Evolutionary conservation across 2,888 invertebrate species (phyloP).

Genomic region (Eupelmus urozonus): DNA sequence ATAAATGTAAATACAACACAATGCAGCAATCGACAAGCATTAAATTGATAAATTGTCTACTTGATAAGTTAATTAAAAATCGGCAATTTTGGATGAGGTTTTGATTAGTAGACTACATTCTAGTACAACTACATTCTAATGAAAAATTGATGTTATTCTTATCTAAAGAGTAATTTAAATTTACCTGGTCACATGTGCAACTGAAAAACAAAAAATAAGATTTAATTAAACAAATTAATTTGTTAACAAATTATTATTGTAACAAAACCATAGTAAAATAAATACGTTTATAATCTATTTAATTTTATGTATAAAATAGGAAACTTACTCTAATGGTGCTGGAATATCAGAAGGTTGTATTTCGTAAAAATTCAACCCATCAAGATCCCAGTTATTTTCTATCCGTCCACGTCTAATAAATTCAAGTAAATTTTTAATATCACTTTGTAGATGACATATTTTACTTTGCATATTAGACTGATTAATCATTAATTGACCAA

Average conservation of each 20-base stretch:
- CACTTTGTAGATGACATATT: conserved; percentile 78
- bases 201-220: conserved; percentile 67
- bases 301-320: too few relatives aligned
- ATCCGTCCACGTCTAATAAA: conserved; percentile 79
- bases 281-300: conserved; percentile 23
- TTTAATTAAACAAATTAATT: conserved; percentile 31
- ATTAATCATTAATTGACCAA: conserved; percentile 67
- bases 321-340: conserved; percentile 67
- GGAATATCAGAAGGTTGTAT: conserved; percentile 73
- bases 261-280: too few relatives aligned
- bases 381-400: conserved; percentile 78
- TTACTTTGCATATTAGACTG: conserved; percentile 76
- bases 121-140: too few relatives aligned
- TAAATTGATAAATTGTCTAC: not conserved
- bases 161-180: conserved; percentile 54
- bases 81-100: not conserved
- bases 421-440: conserved; percentile 79
- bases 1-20: conserved; percentile 32
- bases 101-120: not conserved
- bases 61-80: not conserved
- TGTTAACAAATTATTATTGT: conserved; percentile 6
- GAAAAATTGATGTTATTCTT: too few relatives aligned
- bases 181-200: conserved; percentile 71
- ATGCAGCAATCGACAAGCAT: conserved; percentile 59
- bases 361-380: conserved; percentile 80